These are phyloP conservation scores for Cerceris ruficornis DNA, from an alignment of 2,888 invertebrate species.

Conservation along the genomic window DNA sequence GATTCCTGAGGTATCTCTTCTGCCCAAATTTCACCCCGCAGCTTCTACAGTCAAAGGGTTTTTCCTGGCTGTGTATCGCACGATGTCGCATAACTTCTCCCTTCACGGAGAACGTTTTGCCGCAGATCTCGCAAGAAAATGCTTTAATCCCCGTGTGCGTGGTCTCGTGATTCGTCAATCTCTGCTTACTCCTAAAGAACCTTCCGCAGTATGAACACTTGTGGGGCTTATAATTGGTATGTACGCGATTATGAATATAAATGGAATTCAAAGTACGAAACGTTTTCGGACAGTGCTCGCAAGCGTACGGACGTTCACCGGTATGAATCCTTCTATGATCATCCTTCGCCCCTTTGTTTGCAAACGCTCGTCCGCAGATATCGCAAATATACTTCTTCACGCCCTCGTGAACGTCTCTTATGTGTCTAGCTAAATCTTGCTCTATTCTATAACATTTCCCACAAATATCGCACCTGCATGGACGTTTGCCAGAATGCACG, in stretches of 20 bases:
- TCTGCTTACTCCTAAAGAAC: conserved; percentile 81
- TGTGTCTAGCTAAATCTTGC: conserved; percentile 83
- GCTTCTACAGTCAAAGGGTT: conserved; percentile 80
- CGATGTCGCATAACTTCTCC: conserved; percentile 83
- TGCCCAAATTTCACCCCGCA: conserved; percentile 83
- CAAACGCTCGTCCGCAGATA: conserved; percentile 82
- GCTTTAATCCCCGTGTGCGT: conserved; percentile 81
- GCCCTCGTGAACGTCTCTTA: conserved; percentile 82
- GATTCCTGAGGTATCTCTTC: conserved; percentile 83
- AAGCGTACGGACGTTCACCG: conserved; percentile 74
- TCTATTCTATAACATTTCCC: conserved; percentile 63
- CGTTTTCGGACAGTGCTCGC: conserved; percentile 82
- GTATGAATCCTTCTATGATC: conserved; percentile 83
- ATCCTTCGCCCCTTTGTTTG: conserved; percentile 82
- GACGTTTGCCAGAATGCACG: conserved; percentile 81
- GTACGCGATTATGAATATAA: conserved; percentile 82
- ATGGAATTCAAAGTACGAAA: conserved; percentile 83
- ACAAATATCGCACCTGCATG: conserved; percentile 82
- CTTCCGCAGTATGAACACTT: conserved; percentile 81
- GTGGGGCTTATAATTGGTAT: conserved; percentile 79
- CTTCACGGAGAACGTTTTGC: conserved; percentile 82
- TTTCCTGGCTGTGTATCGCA: conserved; percentile 82
- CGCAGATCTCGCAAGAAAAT: conserved; percentile 82
- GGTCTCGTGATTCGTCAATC: conserved; percentile 80
- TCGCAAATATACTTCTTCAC: conserved; percentile 83